Conservation (phyloP, 2,797 vertebrate species). For the Oryzias sinensis region DNA sequence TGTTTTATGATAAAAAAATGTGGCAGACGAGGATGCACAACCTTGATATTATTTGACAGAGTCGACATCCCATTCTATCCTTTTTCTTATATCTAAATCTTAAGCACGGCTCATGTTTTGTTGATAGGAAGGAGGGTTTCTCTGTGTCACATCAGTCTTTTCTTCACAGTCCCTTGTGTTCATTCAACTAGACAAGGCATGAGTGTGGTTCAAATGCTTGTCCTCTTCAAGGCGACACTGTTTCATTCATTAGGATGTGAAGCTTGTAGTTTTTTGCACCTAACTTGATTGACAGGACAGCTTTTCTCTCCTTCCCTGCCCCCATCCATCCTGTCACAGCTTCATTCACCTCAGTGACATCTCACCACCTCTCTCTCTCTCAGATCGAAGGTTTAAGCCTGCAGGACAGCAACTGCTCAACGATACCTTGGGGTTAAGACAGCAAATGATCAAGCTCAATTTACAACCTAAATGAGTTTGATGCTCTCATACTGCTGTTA, state of each 20-base stretch:
- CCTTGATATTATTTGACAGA: slow-evolving; percentile 3
- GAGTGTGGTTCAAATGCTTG: slow-evolving; percentile 36
- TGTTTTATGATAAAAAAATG: not conserved
- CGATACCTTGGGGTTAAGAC: slow-evolving; percentile 46
- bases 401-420: slow-evolving; percentile 49
- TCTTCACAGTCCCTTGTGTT: slow-evolving; percentile 14
- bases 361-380: slow-evolving; percentile 38
- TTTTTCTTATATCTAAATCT: slow-evolving; percentile 5
- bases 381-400: slow-evolving; percentile 62
- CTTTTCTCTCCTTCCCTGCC: slow-evolving; percentile 25
- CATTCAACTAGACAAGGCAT: slow-evolving; percentile 37
- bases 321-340: slow-evolving; percentile 48
- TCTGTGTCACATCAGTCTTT: not conserved
- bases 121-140: slow-evolving; percentile 15
- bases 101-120: slow-evolving; percentile 15
- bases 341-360: slow-evolving; percentile 51
- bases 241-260: slow-evolving; percentile 57
- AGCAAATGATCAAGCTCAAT: slow-evolving; percentile 41
- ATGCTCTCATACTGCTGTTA: too few species aligned
- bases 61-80: slow-evolving; percentile 3
- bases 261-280: slow-evolving; percentile 41
- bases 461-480: slow-evolving; percentile 20
- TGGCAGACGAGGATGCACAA: slow-evolving; percentile 1
- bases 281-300: slow-evolving; percentile 52
- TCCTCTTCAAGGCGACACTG: slow-evolving; percentile 49